Percentiles rank a stretch among this genome's conserved stretches.
phyloP scores from a whole-genome alignment of 2,797 vertebrate genomes.

The Xerus rutilus region DNA sequence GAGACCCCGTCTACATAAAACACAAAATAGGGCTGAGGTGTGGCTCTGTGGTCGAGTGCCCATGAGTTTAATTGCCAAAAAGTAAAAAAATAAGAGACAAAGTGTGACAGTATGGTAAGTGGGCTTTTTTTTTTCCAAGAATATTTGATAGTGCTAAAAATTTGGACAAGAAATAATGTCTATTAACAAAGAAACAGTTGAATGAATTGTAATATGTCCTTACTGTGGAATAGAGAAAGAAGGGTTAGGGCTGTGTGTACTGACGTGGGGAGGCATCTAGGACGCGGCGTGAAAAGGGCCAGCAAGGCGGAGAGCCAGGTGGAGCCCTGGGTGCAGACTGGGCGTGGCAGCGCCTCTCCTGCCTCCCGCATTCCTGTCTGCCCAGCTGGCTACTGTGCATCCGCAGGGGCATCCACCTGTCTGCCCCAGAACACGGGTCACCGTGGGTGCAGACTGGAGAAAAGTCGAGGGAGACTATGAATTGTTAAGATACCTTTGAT shows the following conservation, averaged over 20 bases:
- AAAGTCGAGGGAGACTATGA: background rate
- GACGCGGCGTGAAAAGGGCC: background rate
- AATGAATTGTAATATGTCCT: background rate
- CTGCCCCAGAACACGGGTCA: too few species aligned
- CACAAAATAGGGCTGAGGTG: too few species aligned
- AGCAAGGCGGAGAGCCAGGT: background rate
- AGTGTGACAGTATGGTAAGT: background rate
- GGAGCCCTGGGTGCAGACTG: background rate
- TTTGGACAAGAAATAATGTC: background rate
- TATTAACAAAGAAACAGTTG: background rate
- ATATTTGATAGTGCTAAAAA: background rate
- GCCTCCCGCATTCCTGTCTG: too few species aligned
- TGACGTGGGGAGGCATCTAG: background rate
- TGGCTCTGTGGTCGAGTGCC: too few species aligned
- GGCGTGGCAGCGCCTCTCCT: too few species aligned
- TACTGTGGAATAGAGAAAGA: background rate
- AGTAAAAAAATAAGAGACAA: background rate
- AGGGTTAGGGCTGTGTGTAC: background rate
- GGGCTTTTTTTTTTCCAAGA: background rate
- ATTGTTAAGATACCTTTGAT: background rate
- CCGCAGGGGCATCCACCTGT: background rate
- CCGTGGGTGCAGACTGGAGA: background rate
- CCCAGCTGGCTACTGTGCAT: background rate
- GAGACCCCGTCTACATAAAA: too few species aligned
- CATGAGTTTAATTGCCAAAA: too few species aligned